phyloP scores from a whole-genome alignment of 2,888 invertebrate genomes.

The Calameuta idolon region DNA sequence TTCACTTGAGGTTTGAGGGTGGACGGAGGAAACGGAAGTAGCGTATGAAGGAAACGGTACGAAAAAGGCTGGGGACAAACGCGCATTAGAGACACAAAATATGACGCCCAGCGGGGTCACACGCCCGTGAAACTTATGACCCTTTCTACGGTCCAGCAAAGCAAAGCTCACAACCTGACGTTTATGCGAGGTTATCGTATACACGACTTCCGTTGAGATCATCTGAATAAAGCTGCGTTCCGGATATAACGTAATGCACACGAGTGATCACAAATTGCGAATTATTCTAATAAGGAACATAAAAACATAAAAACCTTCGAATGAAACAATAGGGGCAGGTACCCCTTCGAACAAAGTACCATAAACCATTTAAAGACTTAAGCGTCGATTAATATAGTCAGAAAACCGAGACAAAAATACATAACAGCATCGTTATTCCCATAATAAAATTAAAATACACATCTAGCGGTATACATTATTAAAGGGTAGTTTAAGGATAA shows the following conservation, averaged over 20 bases:
- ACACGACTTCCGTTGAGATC: background rate
- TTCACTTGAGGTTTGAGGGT: background rate
- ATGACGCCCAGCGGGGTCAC: constrained; percentile 5
- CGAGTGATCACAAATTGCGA: background rate
- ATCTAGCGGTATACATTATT: background rate
- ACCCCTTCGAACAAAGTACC: background rate
- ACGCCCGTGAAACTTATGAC: constrained; percentile 8
- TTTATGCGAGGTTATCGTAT: background rate
- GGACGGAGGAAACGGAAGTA: constrained; percentile 3
- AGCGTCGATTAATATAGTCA: background rate
- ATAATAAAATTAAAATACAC: background rate
- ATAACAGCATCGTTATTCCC: background rate
- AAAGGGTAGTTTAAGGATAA: too few relatives aligned
- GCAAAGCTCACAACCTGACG: background rate
- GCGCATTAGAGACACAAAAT: constrained; percentile 7
- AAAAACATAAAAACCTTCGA: background rate
- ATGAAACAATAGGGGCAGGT: background rate
- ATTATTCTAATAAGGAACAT: background rate
- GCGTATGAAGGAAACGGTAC: constrained; percentile 5
- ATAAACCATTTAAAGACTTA: background rate
- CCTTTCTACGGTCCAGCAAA: background rate
- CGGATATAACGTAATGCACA: background rate
- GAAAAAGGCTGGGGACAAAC: constrained; percentile 9
- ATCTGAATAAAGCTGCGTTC: background rate
- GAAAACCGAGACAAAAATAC: background rate